Conservation (phyloP, 2,113 vertebrate species). For the Bostrychus sinensis region DNA sequence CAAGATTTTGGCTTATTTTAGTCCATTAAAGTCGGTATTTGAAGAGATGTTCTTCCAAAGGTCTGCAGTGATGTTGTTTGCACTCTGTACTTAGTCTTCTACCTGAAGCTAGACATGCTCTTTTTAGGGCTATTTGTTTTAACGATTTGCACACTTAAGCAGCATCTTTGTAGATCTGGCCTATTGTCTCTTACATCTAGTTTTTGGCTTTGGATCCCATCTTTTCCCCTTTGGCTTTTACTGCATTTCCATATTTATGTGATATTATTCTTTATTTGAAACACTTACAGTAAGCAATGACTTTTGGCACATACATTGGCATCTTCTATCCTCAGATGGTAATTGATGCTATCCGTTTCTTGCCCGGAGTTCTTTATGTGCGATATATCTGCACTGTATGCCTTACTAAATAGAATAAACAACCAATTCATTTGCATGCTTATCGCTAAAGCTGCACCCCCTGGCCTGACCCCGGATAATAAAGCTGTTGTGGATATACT, state of each 20-base stretch:
- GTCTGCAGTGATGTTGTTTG: not conserved
- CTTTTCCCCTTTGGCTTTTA: not conserved
- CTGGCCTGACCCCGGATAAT: slow-evolving; percentile 50
- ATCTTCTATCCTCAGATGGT: slow-evolving; percentile 10
- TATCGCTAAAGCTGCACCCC: slow-evolving; percentile 32
- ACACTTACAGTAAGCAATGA: not conserved
- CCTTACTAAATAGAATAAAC: slow-evolving; percentile 35
- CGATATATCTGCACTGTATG: slow-evolving; percentile 15
- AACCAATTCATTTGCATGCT: slow-evolving; percentile 49
- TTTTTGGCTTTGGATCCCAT: not conserved
- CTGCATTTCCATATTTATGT: not conserved
- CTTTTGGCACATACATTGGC: not conserved
- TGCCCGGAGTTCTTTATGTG: slow-evolving; percentile 11
- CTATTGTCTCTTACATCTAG: not conserved
- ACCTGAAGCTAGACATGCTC: not conserved
- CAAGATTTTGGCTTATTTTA: too few relatives aligned
- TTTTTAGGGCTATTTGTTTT: not conserved
- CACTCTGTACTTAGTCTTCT: not conserved
- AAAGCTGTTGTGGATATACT: slow-evolving; percentile 40
- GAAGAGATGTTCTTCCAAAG: too few relatives aligned
- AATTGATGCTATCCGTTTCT: slow-evolving; percentile 23
- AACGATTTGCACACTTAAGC: not conserved
- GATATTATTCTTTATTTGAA: not conserved
- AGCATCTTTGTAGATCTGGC: not conserved
- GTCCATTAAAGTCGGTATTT: too few relatives aligned